A percentile compares a stretch with the other conserved stretches of the same genome.
phyloP scores from a whole-genome alignment of 2,113 vertebrate species.

The Pterocles burchelli region DNA sequence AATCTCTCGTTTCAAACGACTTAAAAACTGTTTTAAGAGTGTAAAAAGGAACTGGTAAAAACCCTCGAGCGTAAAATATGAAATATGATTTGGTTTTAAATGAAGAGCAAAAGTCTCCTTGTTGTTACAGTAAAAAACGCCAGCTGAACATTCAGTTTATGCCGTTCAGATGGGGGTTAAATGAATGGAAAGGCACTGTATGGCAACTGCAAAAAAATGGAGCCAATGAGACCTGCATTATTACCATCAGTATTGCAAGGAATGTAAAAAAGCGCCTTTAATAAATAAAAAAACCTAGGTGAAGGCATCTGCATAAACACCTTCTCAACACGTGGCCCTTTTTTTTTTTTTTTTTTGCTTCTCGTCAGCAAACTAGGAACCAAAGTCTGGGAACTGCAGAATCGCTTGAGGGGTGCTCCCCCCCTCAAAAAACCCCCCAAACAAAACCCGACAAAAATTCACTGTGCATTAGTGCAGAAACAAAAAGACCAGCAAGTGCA shows the following conservation, averaged over 20 bases:
- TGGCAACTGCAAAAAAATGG: slow-evolving; percentile 90
- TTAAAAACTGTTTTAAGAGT: slow-evolving; percentile 97
- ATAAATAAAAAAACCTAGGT: slow-evolving; percentile 77
- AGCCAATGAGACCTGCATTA: slow-evolving; percentile 88
- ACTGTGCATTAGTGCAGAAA: slow-evolving; percentile 98
- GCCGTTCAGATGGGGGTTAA: slow-evolving; percentile 88
- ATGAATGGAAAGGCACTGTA: slow-evolving; percentile 98
- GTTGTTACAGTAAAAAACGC: slow-evolving; percentile 96
- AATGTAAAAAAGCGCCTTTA: slow-evolving; percentile 85
- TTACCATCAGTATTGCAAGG: slow-evolving; percentile 91
- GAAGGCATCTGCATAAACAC: slow-evolving; percentile 79
- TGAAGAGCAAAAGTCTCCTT: slow-evolving; percentile 95
- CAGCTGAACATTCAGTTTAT: slow-evolving; percentile 89
- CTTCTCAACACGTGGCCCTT: slow-evolving; percentile 81
- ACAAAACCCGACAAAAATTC: slow-evolving; percentile 81
- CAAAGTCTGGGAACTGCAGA: slow-evolving; percentile 90
- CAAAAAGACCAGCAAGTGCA: slow-evolving; percentile 98
- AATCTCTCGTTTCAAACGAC: slow-evolving; percentile 85
- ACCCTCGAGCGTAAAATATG: slow-evolving; percentile 96
- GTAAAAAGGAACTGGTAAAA: slow-evolving; percentile 99
- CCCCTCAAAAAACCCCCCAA: slow-evolving; percentile 72
- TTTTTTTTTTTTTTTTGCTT: slow-evolving; percentile 59
- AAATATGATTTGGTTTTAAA: slow-evolving; percentile 98
- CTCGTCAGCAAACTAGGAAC: slow-evolving; percentile 81
- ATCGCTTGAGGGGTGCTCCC: slow-evolving; percentile 71